Base-by-base conservation (phyloP, 2,888 invertebrate species). In the Parelbella ahira region DNA sequence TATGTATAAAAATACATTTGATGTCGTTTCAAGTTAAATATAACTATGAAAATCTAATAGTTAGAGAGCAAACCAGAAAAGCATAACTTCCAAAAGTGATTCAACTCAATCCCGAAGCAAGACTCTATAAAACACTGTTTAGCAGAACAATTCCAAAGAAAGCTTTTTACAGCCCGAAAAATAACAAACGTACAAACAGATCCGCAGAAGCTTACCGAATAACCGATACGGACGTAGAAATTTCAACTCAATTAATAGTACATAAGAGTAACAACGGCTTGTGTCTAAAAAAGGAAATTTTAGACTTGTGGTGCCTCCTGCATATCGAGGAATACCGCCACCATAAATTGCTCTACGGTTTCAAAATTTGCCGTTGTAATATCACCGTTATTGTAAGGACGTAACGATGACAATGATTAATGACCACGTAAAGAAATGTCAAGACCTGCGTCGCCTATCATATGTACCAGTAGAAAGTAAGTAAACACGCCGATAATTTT, bases 401-500 rank as follows among this genome's bases (percentile, higher is more conserved):
- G 11, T 44, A 48, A 25, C 18, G 44, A 12, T 19, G 11, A 44
- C 18, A 32, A 43, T 54, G 2, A 9, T 2, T 29, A 24, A 24
- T 18, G 21, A 18, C 25, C 20, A 20, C 9, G 5, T 36, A 25
- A 45, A 25, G 37, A 47, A 36, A 41, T 37, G 46, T 24, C 42
- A 48, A 47, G 46, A 50, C 47, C 44, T 50, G 45, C 21, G 47
- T 45, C 29, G 49, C 45, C 34, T 24, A 18, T 13, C 32, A 20
- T 25, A 36, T 50, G 47, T 47, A 51, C 49, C 50, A 49, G 51
- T 54, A 52, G 53, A 56, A 58, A 59, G 51, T 51, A 53, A 47
- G 63, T 66, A 67, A 63, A 68, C 64, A 68, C 54, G 63, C 53
- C 60, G 58, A 67, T 63, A 70, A 65, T 63, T 67, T 73, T 57